Evolutionary conservation across 2,113 vertebrate genomes (phyloP).

Genomic region (Pachycephala philippinensis): DNA sequence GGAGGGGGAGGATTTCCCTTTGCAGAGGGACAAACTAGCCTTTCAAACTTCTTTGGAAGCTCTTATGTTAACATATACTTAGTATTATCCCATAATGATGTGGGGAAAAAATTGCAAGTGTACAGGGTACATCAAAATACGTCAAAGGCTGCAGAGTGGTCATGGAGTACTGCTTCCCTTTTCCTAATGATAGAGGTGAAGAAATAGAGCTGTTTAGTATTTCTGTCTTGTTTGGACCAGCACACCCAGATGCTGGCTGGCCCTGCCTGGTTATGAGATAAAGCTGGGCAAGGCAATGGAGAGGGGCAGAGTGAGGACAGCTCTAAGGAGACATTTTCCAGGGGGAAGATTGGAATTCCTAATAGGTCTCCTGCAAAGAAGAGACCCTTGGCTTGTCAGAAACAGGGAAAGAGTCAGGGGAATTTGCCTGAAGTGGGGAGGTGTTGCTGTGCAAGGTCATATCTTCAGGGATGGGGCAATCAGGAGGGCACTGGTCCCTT

Average conservation of each 20-base stretch:
- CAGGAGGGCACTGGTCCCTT: not conserved
- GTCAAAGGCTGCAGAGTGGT: not conserved
- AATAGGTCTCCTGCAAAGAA: not conserved
- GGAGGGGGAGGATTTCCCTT: constrained; percentile 16
- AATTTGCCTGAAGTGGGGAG: not conserved
- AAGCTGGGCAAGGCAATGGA: not conserved
- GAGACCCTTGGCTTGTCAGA: not conserved
- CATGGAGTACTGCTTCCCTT: not conserved
- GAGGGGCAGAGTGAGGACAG: not conserved
- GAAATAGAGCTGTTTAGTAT: not conserved
- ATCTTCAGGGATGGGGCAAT: not conserved
- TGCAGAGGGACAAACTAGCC: not conserved
- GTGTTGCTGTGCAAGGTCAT: not conserved
- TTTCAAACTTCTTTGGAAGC: not conserved
- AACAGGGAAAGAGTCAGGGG: not conserved
- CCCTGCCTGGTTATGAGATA: not conserved
- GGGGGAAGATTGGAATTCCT: not conserved
- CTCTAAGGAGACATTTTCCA: not conserved
- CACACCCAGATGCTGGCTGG: not conserved
- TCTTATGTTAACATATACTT: not conserved
- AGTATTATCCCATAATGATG: not conserved
- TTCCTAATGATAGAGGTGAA: not conserved
- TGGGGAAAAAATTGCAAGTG: not conserved
- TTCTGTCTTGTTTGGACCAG: not conserved
- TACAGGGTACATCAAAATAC: not conserved